Conservation (phyloP, 2,797 vertebrate genomes). For the Fistularia commersonii region DNA sequence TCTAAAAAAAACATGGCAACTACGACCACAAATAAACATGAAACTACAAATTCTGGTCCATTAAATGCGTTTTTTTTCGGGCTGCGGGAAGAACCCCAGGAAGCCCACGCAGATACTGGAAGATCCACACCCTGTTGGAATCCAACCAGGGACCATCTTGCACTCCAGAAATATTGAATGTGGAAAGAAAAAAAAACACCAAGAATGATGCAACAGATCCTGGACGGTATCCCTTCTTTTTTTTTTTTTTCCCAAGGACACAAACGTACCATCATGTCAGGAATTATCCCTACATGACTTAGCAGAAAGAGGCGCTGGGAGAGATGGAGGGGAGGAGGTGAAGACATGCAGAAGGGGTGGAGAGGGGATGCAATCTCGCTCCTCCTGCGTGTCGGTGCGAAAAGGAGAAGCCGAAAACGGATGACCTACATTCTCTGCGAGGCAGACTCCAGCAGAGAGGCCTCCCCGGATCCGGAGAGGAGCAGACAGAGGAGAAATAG, state of each 20-base stretch:
- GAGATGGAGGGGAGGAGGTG: not conserved
- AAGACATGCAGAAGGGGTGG: conserved; percentile 40
- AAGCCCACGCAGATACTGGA: too few species aligned
- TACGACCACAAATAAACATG: too few species aligned
- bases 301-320: conserved; percentile 32
- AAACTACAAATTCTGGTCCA: too few species aligned
- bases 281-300: conserved; percentile 19
- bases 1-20: too few species aligned
- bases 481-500: not conserved
- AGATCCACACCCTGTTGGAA: too few species aligned
- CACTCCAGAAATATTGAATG: too few species aligned
- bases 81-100: too few species aligned
- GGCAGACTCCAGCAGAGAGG: conserved; percentile 51
- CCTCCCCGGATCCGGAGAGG: conserved; percentile 45
- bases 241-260: too few species aligned
- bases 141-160: too few species aligned
- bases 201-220: too few species aligned
- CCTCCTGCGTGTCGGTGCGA: conserved; percentile 49
- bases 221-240: not conserved
- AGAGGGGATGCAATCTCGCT: conserved; percentile 56
- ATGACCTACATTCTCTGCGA: conserved; percentile 76
- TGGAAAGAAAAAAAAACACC: too few species aligned
- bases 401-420: conserved; percentile 61
- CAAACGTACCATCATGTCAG: not conserved
- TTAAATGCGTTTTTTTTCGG: too few species aligned